phyloP scores from a whole-genome alignment of 2,888 invertebrate genomes.

The Leptinotarsa tumamoca region DNA sequence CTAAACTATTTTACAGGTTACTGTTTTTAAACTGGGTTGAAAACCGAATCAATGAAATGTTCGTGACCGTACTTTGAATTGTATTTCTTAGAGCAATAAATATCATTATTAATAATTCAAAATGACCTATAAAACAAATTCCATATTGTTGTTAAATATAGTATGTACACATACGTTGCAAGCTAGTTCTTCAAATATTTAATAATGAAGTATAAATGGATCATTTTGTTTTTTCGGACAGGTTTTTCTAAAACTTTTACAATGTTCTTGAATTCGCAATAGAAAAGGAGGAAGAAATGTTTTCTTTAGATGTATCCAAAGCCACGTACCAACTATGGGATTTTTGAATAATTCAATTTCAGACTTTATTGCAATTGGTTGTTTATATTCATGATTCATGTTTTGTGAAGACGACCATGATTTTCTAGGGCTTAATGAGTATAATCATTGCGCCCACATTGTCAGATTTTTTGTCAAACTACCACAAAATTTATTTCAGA shows the following conservation, averaged over 20 bases:
- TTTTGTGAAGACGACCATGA: too few species aligned
- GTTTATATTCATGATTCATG: too few species aligned
- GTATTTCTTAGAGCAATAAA: background rate
- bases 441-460: too few species aligned
- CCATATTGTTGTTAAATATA: background rate
- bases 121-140: constrained; percentile 8
- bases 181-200: constrained; percentile 10
- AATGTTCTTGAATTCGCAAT: background rate
- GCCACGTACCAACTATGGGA: background rate
- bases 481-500: too few species aligned
- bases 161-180: background rate
- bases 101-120: background rate
- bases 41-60: background rate
- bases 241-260: background rate
- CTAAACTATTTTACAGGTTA: background rate
- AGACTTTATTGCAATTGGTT: too few species aligned
- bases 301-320: background rate
- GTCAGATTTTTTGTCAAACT: too few species aligned
- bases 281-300: background rate
- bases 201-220: background rate
- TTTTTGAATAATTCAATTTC: background rate
- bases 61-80: background rate
- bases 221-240: too few species aligned
- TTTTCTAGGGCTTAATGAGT: too few species aligned
- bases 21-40: background rate